phyloP scores from a whole-genome alignment of 2,113 vertebrate species.

The Heterotilapia buettikoferi region DNA sequence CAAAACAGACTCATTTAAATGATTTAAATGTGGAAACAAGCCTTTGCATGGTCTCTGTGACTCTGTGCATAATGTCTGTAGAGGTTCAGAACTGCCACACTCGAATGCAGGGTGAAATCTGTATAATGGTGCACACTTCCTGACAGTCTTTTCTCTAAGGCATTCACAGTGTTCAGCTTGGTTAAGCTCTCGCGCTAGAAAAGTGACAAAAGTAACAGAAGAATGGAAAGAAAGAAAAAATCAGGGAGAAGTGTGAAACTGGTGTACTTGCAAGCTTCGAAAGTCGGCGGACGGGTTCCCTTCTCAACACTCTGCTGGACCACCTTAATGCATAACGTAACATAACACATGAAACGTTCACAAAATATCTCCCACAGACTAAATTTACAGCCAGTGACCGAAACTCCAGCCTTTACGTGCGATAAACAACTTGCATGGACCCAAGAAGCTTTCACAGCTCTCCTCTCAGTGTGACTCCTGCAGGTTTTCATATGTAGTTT shows the following conservation, averaged over 20 bases:
- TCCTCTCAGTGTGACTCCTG: neutral
- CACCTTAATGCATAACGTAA: neutral
- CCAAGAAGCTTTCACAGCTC: neutral
- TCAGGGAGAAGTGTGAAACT: neutral
- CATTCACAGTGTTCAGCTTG: neutral
- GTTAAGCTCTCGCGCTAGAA: neutral
- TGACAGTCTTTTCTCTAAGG: neutral
- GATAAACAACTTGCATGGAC: neutral
- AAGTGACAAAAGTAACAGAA: neutral
- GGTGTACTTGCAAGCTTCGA: neutral
- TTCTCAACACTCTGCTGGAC: neutral
- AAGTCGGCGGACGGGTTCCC: neutral
- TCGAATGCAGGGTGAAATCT: neutral
- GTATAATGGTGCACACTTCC: neutral
- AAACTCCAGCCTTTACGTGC: neutral
- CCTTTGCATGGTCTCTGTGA: neutral
- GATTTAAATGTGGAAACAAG: neutral
- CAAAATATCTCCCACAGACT: neutral
- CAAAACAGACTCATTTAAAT: neutral
- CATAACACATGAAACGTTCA: neutral
- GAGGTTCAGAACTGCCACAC: neutral
- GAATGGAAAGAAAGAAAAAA: neutral
- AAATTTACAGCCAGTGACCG: neutral
- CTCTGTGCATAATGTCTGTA: neutral
- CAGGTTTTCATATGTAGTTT: neutral